These are phyloP conservation scores for Echeneis naucrates DNA, from an alignment of 2,797 vertebrate species.

Conservation along the genomic window DNA sequence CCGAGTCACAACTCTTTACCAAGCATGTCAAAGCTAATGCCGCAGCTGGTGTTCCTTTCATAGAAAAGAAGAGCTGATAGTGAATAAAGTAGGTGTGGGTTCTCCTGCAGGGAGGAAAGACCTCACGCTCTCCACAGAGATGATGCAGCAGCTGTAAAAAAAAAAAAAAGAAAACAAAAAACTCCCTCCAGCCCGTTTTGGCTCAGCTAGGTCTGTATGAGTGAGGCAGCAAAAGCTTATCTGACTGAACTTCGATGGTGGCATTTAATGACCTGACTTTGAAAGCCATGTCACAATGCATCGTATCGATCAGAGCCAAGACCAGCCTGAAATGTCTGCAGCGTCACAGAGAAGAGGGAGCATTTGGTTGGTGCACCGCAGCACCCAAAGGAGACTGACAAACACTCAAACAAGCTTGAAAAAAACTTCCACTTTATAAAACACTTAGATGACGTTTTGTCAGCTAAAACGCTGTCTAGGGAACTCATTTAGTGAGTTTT, in stretches of 20 bases:
- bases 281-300: slow-evolving; percentile 35
- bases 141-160: neutral
- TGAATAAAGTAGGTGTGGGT: slow-evolving; percentile 48
- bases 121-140: slow-evolving; percentile 27
- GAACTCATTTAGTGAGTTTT: slow-evolving; percentile 27
- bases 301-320: slow-evolving; percentile 33
- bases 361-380: slow-evolving; percentile 37
- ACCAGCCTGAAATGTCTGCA: slow-evolving; percentile 41
- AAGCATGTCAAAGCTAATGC: slow-evolving; percentile 38
- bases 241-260: slow-evolving; percentile 36
- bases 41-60: slow-evolving; percentile 51
- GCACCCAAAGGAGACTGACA: slow-evolving; percentile 36
- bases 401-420: slow-evolving; percentile 50
- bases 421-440: slow-evolving; percentile 46
- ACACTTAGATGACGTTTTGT: slow-evolving; percentile 36
- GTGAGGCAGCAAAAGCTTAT: slow-evolving; percentile 49
- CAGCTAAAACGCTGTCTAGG: slow-evolving; percentile 21
- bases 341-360: slow-evolving; percentile 42
- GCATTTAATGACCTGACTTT: slow-evolving; percentile 52
- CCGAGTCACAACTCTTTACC: slow-evolving; percentile 69
- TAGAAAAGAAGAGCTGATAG: slow-evolving; percentile 54
- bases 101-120: slow-evolving; percentile 21
- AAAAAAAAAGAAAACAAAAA: too few species aligned
- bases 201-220: slow-evolving; percentile 38
- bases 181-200: slow-evolving; percentile 20